Base-by-base conservation (phyloP, 2,113 vertebrate species). In the Syngnathus typhle region DNA sequence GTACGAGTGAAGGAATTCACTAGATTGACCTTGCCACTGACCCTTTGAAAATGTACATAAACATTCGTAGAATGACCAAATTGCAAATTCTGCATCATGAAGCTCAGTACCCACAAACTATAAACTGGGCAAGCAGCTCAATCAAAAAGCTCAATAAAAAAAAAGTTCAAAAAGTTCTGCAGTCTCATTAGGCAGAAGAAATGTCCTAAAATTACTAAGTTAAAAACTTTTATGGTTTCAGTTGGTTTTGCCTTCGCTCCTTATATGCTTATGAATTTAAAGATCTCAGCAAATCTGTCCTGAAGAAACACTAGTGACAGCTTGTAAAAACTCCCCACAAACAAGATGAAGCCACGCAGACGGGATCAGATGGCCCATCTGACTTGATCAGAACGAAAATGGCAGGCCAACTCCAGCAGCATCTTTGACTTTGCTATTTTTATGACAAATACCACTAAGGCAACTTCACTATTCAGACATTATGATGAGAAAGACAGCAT, bases 171-270 rank as follows among this genome's bases (percentile, higher is more conserved):
- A 87, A 77, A 23, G 8, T 32, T 78, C 15, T 65, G 47, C 39
- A 63, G 76, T 44, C 64, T 83, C 70, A 82, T 84, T 77, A 82
- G 47, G 36, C 67, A 36, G 64, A 74, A 65, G 69, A 83, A 80
- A 81, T 52, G 64, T 64, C 79, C 68, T 70, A 77, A 78, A 87
- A 76, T 86, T 79, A 85, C 82, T 82, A 75, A 61, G 76, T 76
- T 60, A 46, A 62, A 58, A 73, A 67, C 74, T 80, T 74, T 79
- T 71, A 74, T 75, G 74, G 68, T 76, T 81, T 73, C 37, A 75
- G 66, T 83, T 79, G 74, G 70, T 77, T 51, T 43, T 52, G 47
- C 65, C 47, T 71, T 13, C 47, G 51, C 64, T 1, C 1, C 38
- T 39, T 21, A 11, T 21, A 60, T 41, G 38, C 37, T 41, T 13